Evolutionary conservation across 53 echinoderm and acorn worm species (phyloP), one percentile per base, ranked within the genome.

Genomic region (Astropecten irregularis): DNA sequence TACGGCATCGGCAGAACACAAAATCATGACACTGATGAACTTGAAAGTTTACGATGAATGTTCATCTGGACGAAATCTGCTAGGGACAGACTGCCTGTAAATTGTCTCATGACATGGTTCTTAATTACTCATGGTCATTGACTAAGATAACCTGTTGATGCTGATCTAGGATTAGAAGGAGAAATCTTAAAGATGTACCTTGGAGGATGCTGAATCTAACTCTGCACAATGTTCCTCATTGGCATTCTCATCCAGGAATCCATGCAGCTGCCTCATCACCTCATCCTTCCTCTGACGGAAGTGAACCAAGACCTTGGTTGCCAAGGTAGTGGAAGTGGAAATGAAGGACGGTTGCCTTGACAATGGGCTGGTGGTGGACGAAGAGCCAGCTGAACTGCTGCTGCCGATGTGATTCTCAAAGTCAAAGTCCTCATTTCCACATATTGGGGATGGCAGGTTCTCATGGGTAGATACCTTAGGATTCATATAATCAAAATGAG

Each of bases 361-460:
- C 61, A 60, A 62, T 4, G 79, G 46, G 3, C 42, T 48, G 29
- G 32, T 34, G 0, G 79, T 46, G 21, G 79, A 14, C n/a, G n/a
- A n/a, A n/a, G n/a, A n/a, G n/a, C n/a, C n/a, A 26, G 16, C 47
- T 46, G 18, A 18, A 0, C 61, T 69, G 60, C 36, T 48, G 26
- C 19, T 11, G 15, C 49, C 35, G 0, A 72, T 49, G 38, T 85
- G 59, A 19, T 61, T 72, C 15, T 46, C 72, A 58, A 63, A 59
- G 46, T 85, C 85, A 23, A 68, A 69, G 31, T 49, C 73, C 46
- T 66, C 79, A 18, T 77, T 87, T 33, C 90, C 90, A 15, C 90
- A 90, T 21, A 90, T 56, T 47, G 90, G 90, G 5, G 90, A 90
- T 22, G 90, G 90, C 9, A 90, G 85, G 50, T 76, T 67, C 14